These are phyloP conservation scores for Pachyrhynchus sulphureomaculatus DNA, from an alignment of 1,140 invertebrate species.

Conservation along the genomic window DNA sequence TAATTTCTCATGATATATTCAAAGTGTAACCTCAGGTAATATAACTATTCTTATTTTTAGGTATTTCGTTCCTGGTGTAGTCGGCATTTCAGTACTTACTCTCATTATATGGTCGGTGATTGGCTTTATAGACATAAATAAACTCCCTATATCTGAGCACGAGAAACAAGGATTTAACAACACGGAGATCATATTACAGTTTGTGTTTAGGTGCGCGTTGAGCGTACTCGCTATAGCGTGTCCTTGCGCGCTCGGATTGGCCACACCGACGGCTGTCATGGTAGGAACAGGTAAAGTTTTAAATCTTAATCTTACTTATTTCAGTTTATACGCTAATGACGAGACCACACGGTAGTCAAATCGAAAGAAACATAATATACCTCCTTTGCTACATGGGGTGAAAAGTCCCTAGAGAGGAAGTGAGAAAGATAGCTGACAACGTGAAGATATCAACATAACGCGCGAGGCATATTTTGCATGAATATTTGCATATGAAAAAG, in stretches of 20 bases:
- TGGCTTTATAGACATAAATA: conserved; percentile 71
- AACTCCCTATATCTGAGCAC: conserved; percentile 58
- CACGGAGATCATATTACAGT: conserved; percentile 76
- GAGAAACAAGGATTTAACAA: conserved; percentile 50
- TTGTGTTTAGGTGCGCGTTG: conserved; percentile 75
- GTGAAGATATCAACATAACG: too few species aligned
- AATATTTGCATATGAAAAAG: too few species aligned
- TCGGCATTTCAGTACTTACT: conserved; percentile 82
- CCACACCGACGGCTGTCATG: conserved; percentile 98
- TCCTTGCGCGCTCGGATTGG: conserved; percentile 95
- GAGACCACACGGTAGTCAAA: too few species aligned
- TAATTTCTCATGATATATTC: background rate
- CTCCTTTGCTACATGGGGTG: too few species aligned
- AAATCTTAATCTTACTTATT: background rate
- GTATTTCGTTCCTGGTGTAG: conserved; percentile 95
- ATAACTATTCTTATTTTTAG: conserved; percentile 10
- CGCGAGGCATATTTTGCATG: too few species aligned
- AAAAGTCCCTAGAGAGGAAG: too few species aligned
- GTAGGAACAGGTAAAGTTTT: conserved; percentile 81
- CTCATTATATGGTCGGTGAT: conserved; percentile 86
- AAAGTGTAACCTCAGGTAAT: too few species aligned
- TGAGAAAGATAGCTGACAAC: too few species aligned
- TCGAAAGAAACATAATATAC: too few species aligned
- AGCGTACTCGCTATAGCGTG: conserved; percentile 98
- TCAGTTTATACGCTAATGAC: background rate